Conservation (phyloP, 2,113 vertebrate species). For the Astur gentilis region DNA sequence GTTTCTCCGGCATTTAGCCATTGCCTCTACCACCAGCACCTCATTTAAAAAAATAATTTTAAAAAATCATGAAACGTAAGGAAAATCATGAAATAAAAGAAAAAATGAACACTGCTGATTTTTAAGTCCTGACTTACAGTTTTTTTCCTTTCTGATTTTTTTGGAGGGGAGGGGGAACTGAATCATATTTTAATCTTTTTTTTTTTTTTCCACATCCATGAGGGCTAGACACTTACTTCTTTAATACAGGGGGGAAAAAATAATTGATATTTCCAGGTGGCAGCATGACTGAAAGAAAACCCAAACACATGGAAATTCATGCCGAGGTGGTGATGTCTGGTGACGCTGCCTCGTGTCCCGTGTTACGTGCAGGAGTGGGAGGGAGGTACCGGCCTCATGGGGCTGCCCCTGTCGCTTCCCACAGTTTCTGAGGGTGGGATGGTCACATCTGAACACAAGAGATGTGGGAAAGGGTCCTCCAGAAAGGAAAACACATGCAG, state of each 20-base stretch:
- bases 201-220: no score
- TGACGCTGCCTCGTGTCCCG: rapidly evolving
- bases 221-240: not conserved
- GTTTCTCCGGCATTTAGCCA: not conserved
- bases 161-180: not conserved
- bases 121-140: not conserved
- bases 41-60: not conserved
- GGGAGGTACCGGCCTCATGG: rapidly evolving
- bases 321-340: not conserved
- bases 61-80: not conserved
- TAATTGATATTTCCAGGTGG: not conserved
- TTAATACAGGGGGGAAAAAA: not conserved
- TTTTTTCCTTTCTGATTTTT: not conserved
- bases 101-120: not conserved
- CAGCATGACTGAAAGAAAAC: not conserved
- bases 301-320: not conserved
- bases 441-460: not conserved
- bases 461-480: not conserved
- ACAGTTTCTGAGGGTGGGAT: not conserved
- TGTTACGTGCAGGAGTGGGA: not conserved
- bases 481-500: not conserved
- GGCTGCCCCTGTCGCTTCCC: not conserved
- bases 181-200: not conserved
- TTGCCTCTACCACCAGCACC: not conserved
- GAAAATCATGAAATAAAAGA: not conserved